A percentile compares a stretch with the other conserved stretches of the same genome.
phyloP scores from a whole-genome alignment of 2,797 vertebrate genomes.

The Muscicapa comitata region DNA sequence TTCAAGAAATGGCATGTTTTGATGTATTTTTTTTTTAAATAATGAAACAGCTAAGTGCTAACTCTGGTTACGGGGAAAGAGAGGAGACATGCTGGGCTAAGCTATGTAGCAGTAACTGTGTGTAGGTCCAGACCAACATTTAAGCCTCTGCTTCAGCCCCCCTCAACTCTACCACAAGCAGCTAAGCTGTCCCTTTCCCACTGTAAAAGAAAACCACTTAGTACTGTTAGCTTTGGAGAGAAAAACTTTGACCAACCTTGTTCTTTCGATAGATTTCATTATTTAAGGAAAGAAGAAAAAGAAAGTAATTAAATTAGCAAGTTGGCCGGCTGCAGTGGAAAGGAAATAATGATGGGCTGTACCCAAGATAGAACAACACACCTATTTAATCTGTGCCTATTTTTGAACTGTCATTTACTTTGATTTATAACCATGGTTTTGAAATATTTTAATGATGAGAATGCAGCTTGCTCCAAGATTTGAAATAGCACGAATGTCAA shows the following conservation, averaged over 20 bases:
- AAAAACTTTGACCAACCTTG: background rate
- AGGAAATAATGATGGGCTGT: constrained; percentile 30
- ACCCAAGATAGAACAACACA: constrained; percentile 30
- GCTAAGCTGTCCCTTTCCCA: background rate
- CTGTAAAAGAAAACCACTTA: background rate
- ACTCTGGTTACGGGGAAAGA: background rate
- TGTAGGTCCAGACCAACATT: background rate
- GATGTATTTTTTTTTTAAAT: background rate
- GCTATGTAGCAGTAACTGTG: background rate
- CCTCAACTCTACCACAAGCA: background rate
- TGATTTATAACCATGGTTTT: constrained; percentile 50
- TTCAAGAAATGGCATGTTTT: background rate
- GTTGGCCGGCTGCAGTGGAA: constrained; percentile 26
- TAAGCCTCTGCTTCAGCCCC: background rate
- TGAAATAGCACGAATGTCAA: constrained; percentile 6
- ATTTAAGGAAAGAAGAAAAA: background rate
- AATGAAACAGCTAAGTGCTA: background rate
- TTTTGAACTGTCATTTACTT: constrained; percentile 44
- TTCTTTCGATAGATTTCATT: constrained; percentile 5
- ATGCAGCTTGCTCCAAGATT: background rate
- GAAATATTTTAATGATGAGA: constrained; percentile 19
- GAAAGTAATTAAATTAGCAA: constrained; percentile 37
- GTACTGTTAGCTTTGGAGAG: constrained; percentile 14
- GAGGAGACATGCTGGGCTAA: rapidly evolving
- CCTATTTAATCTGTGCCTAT: constrained; percentile 39